phyloP scores from a whole-genome alignment of 1,140 invertebrate species.

The Radopholus similis region DNA sequence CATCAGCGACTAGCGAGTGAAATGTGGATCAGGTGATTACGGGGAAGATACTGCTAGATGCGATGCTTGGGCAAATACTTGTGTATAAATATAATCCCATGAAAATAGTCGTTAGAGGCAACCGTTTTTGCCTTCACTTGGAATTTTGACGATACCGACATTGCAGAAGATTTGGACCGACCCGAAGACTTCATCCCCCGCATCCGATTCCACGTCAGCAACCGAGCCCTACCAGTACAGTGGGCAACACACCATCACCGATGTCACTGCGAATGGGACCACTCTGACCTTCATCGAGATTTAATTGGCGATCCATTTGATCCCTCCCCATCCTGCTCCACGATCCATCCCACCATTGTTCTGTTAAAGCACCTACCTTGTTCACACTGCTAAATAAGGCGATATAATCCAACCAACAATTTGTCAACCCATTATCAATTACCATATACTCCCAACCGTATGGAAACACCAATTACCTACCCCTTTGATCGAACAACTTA shows the following conservation, averaged over 20 bases:
- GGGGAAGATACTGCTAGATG: neutral
- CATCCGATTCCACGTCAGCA: neutral
- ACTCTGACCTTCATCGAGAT: constrained; percentile 31
- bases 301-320: constrained; percentile 16
- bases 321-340: too few relatives aligned
- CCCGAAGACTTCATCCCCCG: neutral
- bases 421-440: too few relatives aligned
- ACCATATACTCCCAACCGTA: too few relatives aligned
- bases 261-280: constrained; percentile 22
- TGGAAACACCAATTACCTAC: too few relatives aligned
- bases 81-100: too few relatives aligned
- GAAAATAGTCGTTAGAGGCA: too few relatives aligned
- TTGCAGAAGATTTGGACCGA: constrained; percentile 25
- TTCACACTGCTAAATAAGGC: too few relatives aligned
- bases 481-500: too few relatives aligned
- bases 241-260: constrained; percentile 21
- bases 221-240: constrained; percentile 34
- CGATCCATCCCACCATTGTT: too few relatives aligned
- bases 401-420: too few relatives aligned
- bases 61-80: neutral
- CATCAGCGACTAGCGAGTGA: neutral
- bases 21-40: neutral
- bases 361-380: too few relatives aligned
- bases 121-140: neutral
- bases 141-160: neutral